Base-by-base conservation (phyloP, 2,888 invertebrate species). In the Encarsia formosa region DNA sequence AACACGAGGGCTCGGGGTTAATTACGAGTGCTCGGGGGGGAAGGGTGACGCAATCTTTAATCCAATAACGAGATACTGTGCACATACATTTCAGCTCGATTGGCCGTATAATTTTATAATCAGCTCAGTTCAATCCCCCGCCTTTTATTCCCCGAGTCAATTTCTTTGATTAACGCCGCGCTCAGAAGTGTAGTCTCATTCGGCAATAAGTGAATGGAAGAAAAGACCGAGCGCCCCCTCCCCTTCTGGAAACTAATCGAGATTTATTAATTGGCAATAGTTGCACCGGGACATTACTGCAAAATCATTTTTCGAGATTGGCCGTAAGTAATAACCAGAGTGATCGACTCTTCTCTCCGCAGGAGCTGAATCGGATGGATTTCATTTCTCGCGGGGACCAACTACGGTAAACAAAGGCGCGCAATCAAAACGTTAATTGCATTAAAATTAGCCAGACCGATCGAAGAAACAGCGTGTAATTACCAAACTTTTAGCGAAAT, bases 391-490 rank as follows among this genome's bases (percentile, higher is more conserved):
- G n/a, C n/a, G n/a, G n/a, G n/a, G n/a, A n/a, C n/a, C n/a, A n/a
- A n/a, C n/a, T n/a, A 47, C 64, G 61, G 66, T 65, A 68, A 68
- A 70, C 68, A 70, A 69, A 69, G n/a, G 70, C 69, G 65, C 63
- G 69, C 69, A 69, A 70, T 68, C 67, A 66, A 67, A 73, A 71
- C 69, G 70, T 73, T 73, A 73, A 73, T 72, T 72, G 68, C 70
- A 70, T 73, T 70, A 72, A 72, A 73, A 72, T 70, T 69, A 71
- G 67, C 69, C 66, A 59, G 67, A 64, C 67, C 67, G 68, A 71
- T 70, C 68, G 16, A 13, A 9, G 29, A 29, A n/a, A n/a, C n/a
- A n/a, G n/a, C n/a, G n/a, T n/a, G n/a, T n/a, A n/a, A n/a, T n/a
- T n/a, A n/a, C n/a, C n/a, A n/a, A n/a, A n/a, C n/a, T n/a, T n/a